Base-by-base conservation (phyloP, 2,113 vertebrate genomes). In the Ochotona princeps region DNA sequence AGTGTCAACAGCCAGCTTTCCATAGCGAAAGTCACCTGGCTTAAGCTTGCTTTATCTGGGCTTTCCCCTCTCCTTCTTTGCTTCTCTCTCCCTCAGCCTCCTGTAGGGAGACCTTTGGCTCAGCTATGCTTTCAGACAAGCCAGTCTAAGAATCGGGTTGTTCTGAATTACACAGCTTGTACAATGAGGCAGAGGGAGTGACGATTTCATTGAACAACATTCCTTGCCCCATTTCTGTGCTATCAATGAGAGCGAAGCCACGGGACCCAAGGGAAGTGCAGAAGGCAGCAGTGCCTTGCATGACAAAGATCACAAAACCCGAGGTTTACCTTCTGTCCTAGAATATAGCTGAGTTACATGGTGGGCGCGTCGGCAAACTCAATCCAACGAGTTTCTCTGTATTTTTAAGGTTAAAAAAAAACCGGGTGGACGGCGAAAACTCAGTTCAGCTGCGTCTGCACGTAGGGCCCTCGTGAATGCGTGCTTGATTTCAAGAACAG, bases 21-120 rank as follows among this genome's bases (percentile, higher is more conserved):
- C 0, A 0, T 2, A 23, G 8, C n/a, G 18, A 8, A 8, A 5
- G 54, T 38, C 74, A 18, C 1, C 8, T 26, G 11, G 8, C 30
- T 6, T 25, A 49, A 49, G 60, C 51, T 30, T 30, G n/a, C 32
- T 21, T 13, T 12, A 1, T 6, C 14, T 6, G 7, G n/a, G 17
- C 60, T 15, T 28, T 32, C 8, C 32, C 4, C 7, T 14, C 51
- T 51, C 54, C 11, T 26, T 28, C 47, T 54, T 57, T 57, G 5
- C 60, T 6, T 35, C 4, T 25, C 47, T 5, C 2, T 2, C 14
- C 12, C 23, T 0, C 57, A 28, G 54, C 12, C 25, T 1, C 15
- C 25, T 23, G 23, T 5, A 14, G 11, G 30, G 67, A 66, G 47
- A 9, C 18, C 2, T 84, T 32, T 28, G 21, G 18, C 51, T 57